Evolutionary conservation across 1,140 invertebrate genomes (phyloP).

Genomic region (Druon quercuslanigerum): DNA sequence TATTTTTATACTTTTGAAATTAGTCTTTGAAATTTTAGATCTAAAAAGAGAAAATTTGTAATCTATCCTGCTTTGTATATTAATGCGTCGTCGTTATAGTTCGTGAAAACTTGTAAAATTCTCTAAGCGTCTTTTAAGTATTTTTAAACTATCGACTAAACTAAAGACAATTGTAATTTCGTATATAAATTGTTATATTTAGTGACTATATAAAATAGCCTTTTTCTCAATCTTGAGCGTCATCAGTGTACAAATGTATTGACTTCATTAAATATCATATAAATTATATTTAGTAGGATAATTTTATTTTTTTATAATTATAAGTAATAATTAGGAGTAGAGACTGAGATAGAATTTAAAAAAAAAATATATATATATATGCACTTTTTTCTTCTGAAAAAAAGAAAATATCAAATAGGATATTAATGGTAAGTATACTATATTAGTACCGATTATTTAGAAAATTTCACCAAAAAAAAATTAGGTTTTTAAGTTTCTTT

Average conservation of each 20-base stretch:
- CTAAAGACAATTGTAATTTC: slow-evolving; percentile 23
- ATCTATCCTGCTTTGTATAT: slow-evolving; percentile 35
- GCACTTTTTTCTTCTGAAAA: too few species aligned
- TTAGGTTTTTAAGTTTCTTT: too few species aligned
- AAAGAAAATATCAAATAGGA: too few species aligned
- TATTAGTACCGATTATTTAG: too few species aligned
- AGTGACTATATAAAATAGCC: neutral
- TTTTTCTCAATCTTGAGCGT: neutral
- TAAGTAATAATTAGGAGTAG: neutral
- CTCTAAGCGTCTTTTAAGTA: slow-evolving; percentile 1
- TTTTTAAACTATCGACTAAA: slow-evolving; percentile 21
- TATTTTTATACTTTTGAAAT: slow-evolving; percentile 29
- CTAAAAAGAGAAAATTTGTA: slow-evolving; percentile 29
- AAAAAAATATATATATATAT: neutral
- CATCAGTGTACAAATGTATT: slow-evolving; percentile 17
- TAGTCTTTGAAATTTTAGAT: slow-evolving; percentile 35
- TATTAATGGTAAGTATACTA: too few species aligned
- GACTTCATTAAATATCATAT: slow-evolving; percentile 9
- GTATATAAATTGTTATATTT: slow-evolving; percentile 22
- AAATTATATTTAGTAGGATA: neutral
- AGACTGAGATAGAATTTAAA: neutral
- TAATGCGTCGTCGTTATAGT: slow-evolving; percentile 36
- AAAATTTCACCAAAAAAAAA: too few species aligned
- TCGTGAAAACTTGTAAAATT: slow-evolving; percentile 20
- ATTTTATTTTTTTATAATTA: slow-evolving; percentile 24